Evolutionary conservation across 2,888 invertebrate genomes (phyloP), one percentile per base, ranked within the genome.

Genomic region (Drosophila incognita): DNA sequence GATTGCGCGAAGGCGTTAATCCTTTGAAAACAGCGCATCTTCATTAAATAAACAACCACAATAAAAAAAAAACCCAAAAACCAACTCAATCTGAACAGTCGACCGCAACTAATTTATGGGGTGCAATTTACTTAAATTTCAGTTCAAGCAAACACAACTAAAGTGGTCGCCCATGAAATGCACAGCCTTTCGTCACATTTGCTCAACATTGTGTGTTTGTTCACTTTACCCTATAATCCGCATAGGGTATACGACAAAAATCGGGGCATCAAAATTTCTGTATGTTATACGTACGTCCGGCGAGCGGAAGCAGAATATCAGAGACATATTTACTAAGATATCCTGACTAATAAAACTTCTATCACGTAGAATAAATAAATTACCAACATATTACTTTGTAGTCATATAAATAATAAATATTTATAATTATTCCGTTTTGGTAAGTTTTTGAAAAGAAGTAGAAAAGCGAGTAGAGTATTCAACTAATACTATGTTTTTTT

Each of bases 51-150:
- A 54, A 49, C 18, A 38, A 13, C 21, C 21, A 40, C 48, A 27
- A n/a, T n/a, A n/a, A 29, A 51, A 36, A 21, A 35, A 13, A 6
- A 38, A n/a, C 15, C 5, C 5, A 1, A 53, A 66, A 21, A n/a
- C 24, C 31, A 10, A 42, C 49, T 24, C 29, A 68, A 56, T 58
- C 31, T 58, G 21, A 21, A 18, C 24, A 33, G 29, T 52, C 27
- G 53, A 31, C 42, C 48, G 21, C 42, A 48, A 24, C 57, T 53
- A 56, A 77, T 63, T 77, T 57, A 77, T 77, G 70, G n/a, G 21
- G 24, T 10, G 35, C 40, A 54, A 81, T 71, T 78, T 70, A 53
- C 68, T 61, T 53, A 63, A 72, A 75, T 70, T 82, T 71, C 51
- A 58, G 69, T 70, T 76, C 29, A 68, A 76, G 40, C 66, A 59